phyloP scores from a whole-genome alignment of 2,888 invertebrate genomes.

The Ephialtes manifestator region DNA sequence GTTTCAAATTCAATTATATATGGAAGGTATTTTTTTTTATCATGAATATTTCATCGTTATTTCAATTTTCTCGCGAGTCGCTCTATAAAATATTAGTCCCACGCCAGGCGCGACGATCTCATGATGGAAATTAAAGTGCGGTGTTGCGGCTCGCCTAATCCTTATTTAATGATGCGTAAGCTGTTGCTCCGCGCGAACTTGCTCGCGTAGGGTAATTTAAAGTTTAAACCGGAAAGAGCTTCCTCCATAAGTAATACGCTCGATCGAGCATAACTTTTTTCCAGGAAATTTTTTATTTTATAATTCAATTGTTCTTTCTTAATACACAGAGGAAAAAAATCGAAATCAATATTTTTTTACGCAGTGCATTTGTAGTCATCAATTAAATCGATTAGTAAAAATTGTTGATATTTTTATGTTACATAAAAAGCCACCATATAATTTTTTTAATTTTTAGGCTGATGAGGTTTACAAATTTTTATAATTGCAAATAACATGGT shows the following conservation, averaged over 20 bases:
- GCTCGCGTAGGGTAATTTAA: conserved; percentile 43
- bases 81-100: conserved; percentile 62
- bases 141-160: conserved; percentile 77
- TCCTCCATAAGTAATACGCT: conserved; percentile 7
- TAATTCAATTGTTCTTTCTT: not conserved
- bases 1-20: not conserved
- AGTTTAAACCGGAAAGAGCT: conserved; percentile 56
- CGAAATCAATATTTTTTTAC: too few species aligned
- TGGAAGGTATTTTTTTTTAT: not conserved
- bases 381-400: too few species aligned
- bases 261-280: conserved; percentile 3
- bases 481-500: too few species aligned
- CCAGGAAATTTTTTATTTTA: conserved; percentile 16
- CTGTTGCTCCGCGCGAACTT: conserved; percentile 41
- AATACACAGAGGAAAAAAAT: not conserved
- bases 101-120: conserved; percentile 39
- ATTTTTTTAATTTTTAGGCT: too few species aligned
- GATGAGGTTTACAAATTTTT: too few species aligned
- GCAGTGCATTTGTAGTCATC: too few species aligned
- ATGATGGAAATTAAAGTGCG: conserved; percentile 72
- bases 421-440: too few species aligned
- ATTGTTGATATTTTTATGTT: too few species aligned
- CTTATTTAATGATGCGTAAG: conserved; percentile 81
- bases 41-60: conserved; percentile 22
- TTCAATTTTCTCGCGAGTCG: conserved; percentile 48